These are phyloP conservation scores for Podotricha telesiphe DNA, from an alignment of 2,888 invertebrate genomes.

Conservation along the genomic window DNA sequence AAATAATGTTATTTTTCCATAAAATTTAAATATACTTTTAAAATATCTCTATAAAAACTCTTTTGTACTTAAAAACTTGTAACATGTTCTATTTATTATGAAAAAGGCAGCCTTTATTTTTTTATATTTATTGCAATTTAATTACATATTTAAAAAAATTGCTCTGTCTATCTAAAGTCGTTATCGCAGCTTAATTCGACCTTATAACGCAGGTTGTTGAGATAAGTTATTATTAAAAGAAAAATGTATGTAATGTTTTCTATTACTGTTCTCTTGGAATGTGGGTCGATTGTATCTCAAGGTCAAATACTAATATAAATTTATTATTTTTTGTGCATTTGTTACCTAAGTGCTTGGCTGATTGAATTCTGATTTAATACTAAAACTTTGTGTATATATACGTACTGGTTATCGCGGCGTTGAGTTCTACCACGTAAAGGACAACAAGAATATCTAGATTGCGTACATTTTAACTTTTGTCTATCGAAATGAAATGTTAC, in stretches of 20 bases:
- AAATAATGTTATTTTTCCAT: too few relatives aligned
- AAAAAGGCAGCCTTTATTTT: background rate
- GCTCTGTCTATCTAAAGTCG: background rate
- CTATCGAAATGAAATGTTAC: too few relatives aligned
- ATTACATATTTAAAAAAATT: background rate
- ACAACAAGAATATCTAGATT: too few relatives aligned
- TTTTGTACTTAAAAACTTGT: too few relatives aligned
- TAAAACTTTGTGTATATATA: background rate
- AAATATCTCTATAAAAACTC: too few relatives aligned
- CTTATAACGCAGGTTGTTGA: background rate
- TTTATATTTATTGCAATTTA: background rate
- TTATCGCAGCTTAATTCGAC: conserved; percentile 10
- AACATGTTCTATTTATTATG: too few relatives aligned
- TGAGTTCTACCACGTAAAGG: background rate
- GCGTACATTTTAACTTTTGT: too few relatives aligned
- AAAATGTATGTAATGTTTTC: conserved; percentile 13
- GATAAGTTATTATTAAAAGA: conserved; percentile 14
- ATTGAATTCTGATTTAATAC: background rate
- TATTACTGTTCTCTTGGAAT: conserved; percentile 17
- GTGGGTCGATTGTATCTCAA: conserved; percentile 50
- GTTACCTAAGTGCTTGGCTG: background rate
- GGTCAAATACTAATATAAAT: conserved; percentile 52
- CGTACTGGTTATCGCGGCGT: background rate
- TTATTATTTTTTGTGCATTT: background rate
- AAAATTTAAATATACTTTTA: too few relatives aligned